Base-by-base conservation (phyloP, 2,113 vertebrate species). In the Irena cyanogastra region DNA sequence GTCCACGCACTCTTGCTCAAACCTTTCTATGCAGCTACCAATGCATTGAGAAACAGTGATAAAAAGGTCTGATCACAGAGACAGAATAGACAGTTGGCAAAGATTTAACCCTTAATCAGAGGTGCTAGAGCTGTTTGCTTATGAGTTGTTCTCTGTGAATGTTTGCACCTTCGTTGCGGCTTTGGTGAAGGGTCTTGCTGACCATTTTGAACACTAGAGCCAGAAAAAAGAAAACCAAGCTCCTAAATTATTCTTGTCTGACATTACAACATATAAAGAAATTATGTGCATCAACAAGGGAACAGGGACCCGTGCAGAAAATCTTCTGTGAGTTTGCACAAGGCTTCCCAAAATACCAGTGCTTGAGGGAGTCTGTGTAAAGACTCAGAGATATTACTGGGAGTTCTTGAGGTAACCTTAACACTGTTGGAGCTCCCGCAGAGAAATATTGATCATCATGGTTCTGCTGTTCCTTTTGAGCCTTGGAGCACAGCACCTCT, bases 201-300 rank as follows among this genome's bases (percentile, higher is more conserved):
- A 30, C 37, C 2, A 0, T 74, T 69, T 56, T 23, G 37, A 56
- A 49, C 22, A 22, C 7, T 45, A 20, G 18, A 59, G 39, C 7
- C 61, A 49, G 27, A 78, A 52, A 22, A 70, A 65, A 61, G 16
- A 30, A 54, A 80, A 31, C 3, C 4, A 4, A 61, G 3, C 9
- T 57, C 47, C 53, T 49, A 41, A 68, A 44, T 72, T 44, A 30
- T 64, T 81, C 47, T 12, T 5, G 20, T 10, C 13, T 16, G 53
- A 5, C 10, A 9, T 30, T 50, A 22, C 3, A n/a, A 41, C 8
- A 4, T 17, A 11, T 7, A 59, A 30, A 68, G 26, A 15, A 54
- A 41, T 71, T 23, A 13, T 11, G 4, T 37, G 6, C 13, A 31
- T 50, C 0, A 0, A 54, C 17, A 54, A 70, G 22, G 39, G 35